phyloP scores from a whole-genome alignment of 2,888 invertebrate species.

The Dione juno region DNA sequence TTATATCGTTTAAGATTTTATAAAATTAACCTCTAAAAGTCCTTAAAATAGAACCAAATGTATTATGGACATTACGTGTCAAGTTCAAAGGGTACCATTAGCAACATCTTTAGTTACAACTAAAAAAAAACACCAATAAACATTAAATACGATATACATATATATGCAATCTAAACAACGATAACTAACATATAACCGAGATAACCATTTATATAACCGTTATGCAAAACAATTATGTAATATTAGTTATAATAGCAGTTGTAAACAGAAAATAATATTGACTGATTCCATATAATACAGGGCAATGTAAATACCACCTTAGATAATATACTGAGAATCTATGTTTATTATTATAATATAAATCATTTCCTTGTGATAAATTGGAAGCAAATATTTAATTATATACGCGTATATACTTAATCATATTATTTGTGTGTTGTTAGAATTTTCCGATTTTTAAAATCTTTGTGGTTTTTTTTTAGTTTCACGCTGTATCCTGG shows the following conservation, averaged over 20 bases:
- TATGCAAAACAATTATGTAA: neutral
- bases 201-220: neutral
- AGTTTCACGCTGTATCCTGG: too few relatives aligned
- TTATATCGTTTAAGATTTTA: too few relatives aligned
- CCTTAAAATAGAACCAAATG: too few relatives aligned
- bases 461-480: too few relatives aligned
- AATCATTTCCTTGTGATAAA: conserved; percentile 28
- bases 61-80: too few relatives aligned
- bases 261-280: conserved; percentile 26
- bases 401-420: neutral
- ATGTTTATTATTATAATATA: conserved; percentile 23
- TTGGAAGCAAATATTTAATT: conserved; percentile 10
- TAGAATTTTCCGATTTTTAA: too few relatives aligned
- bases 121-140: neutral
- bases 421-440: too few relatives aligned
- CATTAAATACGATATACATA: neutral
- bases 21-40: too few relatives aligned
- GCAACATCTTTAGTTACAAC: neutral
- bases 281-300: conserved; percentile 11
- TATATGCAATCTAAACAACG: neutral
- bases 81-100: too few relatives aligned
- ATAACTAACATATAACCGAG: neutral
- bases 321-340: conserved; percentile 31
- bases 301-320: conserved; percentile 26
- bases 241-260: conserved; percentile 6